A percentile compares a stretch with the other conserved stretches of the same genome.
These are phyloP conservation scores for Falcaria lacertinaria DNA, from an alignment of 2,888 invertebrate genomes.

Conservation along the genomic window DNA sequence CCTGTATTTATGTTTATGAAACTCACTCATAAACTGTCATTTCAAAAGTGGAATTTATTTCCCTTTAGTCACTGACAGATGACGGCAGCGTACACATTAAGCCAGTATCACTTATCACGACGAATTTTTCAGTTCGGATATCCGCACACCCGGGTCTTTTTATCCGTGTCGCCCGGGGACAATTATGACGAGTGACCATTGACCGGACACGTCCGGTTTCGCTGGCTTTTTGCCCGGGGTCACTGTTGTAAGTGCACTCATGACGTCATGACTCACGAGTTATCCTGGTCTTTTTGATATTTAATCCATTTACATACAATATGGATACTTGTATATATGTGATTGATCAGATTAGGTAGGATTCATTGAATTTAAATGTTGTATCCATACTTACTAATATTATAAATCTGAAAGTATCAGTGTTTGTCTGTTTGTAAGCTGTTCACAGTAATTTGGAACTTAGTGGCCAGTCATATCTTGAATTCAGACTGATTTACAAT, in stretches of 20 bases:
- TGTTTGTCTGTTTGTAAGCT: too few species aligned
- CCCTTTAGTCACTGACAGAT: conserved; percentile 11
- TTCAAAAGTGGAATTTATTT: neutral
- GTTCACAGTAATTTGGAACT: too few species aligned
- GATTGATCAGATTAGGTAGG: too few species aligned
- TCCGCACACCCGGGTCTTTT: conserved; percentile 17
- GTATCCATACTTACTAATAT: too few species aligned
- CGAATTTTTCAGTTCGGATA: conserved; percentile 11
- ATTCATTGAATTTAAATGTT: too few species aligned
- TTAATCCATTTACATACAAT: too few species aligned
- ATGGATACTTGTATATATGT: too few species aligned
- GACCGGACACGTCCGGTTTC: conserved; percentile 11
- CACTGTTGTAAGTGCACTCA: neutral
- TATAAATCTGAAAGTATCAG: too few species aligned
- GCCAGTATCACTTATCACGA: conserved; percentile 11
- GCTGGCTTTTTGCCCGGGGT: conserved; percentile 14
- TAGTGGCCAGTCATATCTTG: too few species aligned
- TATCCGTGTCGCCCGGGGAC: conserved; percentile 5
- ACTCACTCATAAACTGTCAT: neutral
- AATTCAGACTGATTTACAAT: too few species aligned
- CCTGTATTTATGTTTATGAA: neutral
- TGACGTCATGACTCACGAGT: too few species aligned
- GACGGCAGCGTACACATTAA: conserved; percentile 13
- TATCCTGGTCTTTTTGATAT: too few species aligned
- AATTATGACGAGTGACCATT: conserved; percentile 39